A percentile compares a stretch with the other conserved stretches of the same genome.
phyloP scores from a whole-genome alignment of 64 coral and sea anemone species.

The Pachyseris speciosa region DNA sequence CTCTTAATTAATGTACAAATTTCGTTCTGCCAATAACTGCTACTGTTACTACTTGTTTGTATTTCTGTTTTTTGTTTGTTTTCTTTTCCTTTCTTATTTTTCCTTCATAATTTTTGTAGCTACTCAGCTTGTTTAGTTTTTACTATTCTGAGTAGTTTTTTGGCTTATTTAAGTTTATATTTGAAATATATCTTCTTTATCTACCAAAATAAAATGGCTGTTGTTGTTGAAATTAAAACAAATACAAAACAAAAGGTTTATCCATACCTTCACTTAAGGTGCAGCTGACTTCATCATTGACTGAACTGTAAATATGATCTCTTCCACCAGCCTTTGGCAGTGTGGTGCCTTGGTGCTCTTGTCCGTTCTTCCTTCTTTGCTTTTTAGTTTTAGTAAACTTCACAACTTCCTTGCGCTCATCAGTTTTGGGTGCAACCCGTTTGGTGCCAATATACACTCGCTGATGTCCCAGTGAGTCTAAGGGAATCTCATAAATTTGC shows the following conservation, averaged over 20 bases:
- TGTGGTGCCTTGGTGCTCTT: not conserved
- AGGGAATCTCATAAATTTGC: slow-evolving; percentile 90
- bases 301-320: slow-evolving; percentile 60
- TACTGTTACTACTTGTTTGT: too few relatives aligned
- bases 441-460: slow-evolving; percentile 71
- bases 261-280: slow-evolving; percentile 58
- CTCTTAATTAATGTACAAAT: too few relatives aligned
- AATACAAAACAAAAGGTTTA: not conserved
- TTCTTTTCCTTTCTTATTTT: too few relatives aligned
- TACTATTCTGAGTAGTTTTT: too few relatives aligned
- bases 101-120: too few relatives aligned
- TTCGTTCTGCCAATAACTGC: too few relatives aligned
- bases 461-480: slow-evolving; percentile 67
- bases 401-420: slow-evolving; percentile 1
- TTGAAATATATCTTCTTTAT: too few relatives aligned
- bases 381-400: slow-evolving; percentile 24
- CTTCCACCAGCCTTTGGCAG: slow-evolving; percentile 6
- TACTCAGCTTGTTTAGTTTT: too few relatives aligned
- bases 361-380: slow-evolving; percentile 61
- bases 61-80: too few relatives aligned
- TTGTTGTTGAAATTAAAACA: not conserved
- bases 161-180: too few relatives aligned
- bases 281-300: slow-evolving; percentile 51
- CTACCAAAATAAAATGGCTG: too few relatives aligned
- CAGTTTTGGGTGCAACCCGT: slow-evolving; percentile 65